Conservation (phyloP, 1,140 invertebrate species). For the Coptotermes formosanus region DNA sequence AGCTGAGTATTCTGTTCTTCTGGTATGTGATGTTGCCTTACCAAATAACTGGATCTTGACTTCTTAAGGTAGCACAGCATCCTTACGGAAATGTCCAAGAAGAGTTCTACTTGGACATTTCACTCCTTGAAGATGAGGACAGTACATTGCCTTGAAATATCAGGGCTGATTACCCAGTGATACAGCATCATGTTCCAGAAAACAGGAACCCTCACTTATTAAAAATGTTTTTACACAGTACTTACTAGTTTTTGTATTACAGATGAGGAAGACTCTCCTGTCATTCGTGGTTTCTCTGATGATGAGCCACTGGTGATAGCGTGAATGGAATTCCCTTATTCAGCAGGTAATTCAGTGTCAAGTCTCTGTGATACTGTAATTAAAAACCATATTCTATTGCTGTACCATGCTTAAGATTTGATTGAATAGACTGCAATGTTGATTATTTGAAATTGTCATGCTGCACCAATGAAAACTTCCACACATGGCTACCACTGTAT, state of each 20-base stretch:
- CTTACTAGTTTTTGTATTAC: slow-evolving; percentile 36
- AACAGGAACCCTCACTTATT: no score
- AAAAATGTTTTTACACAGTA: no score
- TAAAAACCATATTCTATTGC: neutral
- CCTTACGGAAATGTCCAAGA: no score
- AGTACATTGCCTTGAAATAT: no score
- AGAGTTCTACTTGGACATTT: no score
- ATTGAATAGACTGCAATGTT: neutral
- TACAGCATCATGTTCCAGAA: no score
- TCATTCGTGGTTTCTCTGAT: slow-evolving; percentile 88
- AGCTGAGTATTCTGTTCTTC: no score
- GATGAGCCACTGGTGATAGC: slow-evolving; percentile 91
- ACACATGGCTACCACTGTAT: neutral
- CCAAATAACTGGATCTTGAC: no score
- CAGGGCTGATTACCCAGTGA: no score
- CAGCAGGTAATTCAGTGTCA: neutral
- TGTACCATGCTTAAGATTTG: slow-evolving; percentile 8
- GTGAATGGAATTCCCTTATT: slow-evolving; percentile 47
- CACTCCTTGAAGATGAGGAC: no score
- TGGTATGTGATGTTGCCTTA: no score
- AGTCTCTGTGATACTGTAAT: slow-evolving; percentile 33
- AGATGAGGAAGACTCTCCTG: slow-evolving; percentile 84
- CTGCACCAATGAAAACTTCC: neutral
- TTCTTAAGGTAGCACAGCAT: no score
- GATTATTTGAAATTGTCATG: neutral